Evolutionary conservation across 2,888 invertebrate genomes (phyloP).

Genomic region (Prenolepis imparis): DNA sequence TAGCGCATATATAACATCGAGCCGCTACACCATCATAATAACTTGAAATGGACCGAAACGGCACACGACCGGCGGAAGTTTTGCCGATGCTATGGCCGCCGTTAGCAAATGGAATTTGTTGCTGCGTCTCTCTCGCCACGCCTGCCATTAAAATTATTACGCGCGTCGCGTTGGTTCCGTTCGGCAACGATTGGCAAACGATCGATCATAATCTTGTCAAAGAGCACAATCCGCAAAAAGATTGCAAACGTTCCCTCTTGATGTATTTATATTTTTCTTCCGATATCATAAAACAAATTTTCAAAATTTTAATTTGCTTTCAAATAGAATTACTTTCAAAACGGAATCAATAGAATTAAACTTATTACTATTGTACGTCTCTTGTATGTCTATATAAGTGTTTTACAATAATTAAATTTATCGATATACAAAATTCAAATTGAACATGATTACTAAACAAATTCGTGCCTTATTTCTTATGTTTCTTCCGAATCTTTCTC

Average conservation of each 20-base stretch:
- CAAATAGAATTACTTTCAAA: background rate
- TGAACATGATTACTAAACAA: background rate
- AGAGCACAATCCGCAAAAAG: constrained; percentile 31
- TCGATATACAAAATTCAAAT: background rate
- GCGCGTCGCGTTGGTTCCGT: constrained; percentile 23
- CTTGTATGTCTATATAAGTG: background rate
- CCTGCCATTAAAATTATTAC: constrained; percentile 57
- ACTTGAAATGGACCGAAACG: constrained; percentile 55
- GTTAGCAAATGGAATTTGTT: constrained; percentile 60
- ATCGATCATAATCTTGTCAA: constrained; percentile 46
- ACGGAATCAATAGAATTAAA: background rate
- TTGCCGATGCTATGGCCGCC: constrained; percentile 44
- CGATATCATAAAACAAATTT: background rate
- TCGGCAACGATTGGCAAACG: constrained; percentile 35
- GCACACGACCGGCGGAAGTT: constrained; percentile 53
- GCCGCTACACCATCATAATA: constrained; percentile 49
- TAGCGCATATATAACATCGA: constrained; percentile 41
- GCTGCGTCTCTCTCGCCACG: constrained; percentile 37
- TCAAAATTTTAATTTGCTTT: background rate
- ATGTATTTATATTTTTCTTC: constrained; percentile 15
- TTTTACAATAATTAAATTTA: background rate
- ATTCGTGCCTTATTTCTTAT: background rate
- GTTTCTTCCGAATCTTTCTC: background rate
- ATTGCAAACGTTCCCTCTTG: constrained; percentile 7
- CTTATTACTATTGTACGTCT: background rate